phyloP scores from a whole-genome alignment of 2,797 vertebrate species.

The Echiichthys vipera region DNA sequence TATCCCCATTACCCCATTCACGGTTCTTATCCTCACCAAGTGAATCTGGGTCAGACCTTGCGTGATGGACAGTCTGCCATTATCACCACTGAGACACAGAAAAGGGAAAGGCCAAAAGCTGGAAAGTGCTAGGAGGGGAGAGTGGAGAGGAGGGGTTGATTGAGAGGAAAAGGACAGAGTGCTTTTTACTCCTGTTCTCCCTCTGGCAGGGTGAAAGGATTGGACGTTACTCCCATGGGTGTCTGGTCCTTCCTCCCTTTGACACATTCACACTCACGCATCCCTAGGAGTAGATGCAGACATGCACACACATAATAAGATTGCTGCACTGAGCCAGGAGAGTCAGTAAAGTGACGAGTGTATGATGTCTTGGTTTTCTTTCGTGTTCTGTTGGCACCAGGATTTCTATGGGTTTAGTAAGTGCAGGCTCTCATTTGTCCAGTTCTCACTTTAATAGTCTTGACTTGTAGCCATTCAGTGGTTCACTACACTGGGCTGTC shows the following conservation, averaged over 20 bases:
- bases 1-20: conserved; percentile 41
- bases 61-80: conserved; percentile 81
- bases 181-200: conserved; percentile 51
- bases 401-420: conserved; percentile 40
- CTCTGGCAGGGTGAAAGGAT: conserved; percentile 50
- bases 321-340: conserved; percentile 5
- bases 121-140: conserved; percentile 58
- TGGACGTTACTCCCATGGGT: conserved; percentile 62
- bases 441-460: conserved; percentile 45
- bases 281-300: conserved; percentile 39
- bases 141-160: conserved; percentile 41
- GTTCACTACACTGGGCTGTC: conserved; percentile 56
- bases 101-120: conserved; percentile 65
- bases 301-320: conserved; percentile 24
- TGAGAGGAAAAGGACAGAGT: conserved; percentile 51
- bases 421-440: conserved; percentile 70
- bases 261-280: conserved; percentile 65
- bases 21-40: conserved; percentile 42
- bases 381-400: conserved; percentile 1
- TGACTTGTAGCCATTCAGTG: conserved; percentile 34
- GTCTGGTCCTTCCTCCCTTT: conserved; percentile 60
- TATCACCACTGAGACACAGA: conserved; percentile 76
- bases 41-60: conserved; percentile 83
- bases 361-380: conserved; percentile 25
- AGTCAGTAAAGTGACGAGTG: conserved; percentile 1